Evolutionary conservation across 2,888 invertebrate genomes (phyloP).

Genomic region (Mechanitis mazaeus): DNA sequence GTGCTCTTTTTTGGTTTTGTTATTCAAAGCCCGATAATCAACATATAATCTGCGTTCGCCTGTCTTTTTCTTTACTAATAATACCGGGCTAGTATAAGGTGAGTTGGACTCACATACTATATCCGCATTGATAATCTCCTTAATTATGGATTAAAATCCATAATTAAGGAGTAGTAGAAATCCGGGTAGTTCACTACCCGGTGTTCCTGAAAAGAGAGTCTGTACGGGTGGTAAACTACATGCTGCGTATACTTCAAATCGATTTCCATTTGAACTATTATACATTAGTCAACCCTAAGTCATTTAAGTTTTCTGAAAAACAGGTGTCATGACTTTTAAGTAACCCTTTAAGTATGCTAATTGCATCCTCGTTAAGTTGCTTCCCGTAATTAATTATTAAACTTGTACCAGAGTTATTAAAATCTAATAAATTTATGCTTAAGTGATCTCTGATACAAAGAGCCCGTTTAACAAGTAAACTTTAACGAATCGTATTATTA

Average conservation of each 20-base stretch:
- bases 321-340: too few relatives aligned
- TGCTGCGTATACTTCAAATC: too few relatives aligned
- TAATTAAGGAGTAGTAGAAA: too few relatives aligned
- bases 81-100: constrained; percentile 32
- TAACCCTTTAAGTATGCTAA: too few relatives aligned
- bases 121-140: constrained; percentile 26
- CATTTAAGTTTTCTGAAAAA: too few relatives aligned
- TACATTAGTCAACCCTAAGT: too few relatives aligned
- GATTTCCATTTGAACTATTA: too few relatives aligned
- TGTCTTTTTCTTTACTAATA: constrained; percentile 31
- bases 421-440: too few relatives aligned
- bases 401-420: too few relatives aligned
- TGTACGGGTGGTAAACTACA: constrained; percentile 28
- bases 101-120: constrained; percentile 30
- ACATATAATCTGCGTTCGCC: constrained; percentile 3
- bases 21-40: constrained; percentile 7
- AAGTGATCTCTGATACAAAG: too few relatives aligned
- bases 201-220: constrained; percentile 26
- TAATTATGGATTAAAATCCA: constrained; percentile 21
- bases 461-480: neutral
- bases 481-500: neutral
- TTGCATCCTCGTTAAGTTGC: too few relatives aligned
- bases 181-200: neutral
- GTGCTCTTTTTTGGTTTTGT: constrained; percentile 11
- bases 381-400: too few relatives aligned